Base-by-base conservation (phyloP, 2,888 invertebrate species). In the Anoncus sp. region DNA sequence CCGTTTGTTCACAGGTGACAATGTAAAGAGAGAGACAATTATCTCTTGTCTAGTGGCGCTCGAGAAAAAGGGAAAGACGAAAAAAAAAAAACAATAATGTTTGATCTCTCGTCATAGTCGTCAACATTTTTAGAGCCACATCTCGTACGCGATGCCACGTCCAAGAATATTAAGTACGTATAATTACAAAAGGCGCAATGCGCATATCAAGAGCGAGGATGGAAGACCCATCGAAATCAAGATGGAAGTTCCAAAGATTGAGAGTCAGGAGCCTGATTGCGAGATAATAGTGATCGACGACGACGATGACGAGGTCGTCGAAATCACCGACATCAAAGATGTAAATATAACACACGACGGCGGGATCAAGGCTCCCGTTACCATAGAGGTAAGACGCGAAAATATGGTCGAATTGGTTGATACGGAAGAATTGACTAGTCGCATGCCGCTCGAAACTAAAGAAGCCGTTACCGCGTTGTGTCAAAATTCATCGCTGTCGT, bases 71-170 rank as follows among this genome's bases (percentile, higher is more conserved):
- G 14, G 35, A 18, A 35, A 22, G 10, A 20, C n/a, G 16, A 7
- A n/a, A 2, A 18, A 49, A 31, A n/a, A n/a, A n/a, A n/a, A n/a
- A n/a, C n/a, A n/a, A n/a, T n/a, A 7, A 20, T 14, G 10, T 22
- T 10, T 18, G 22, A 0, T n/a, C 10, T 55, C 31, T n/a, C 16
- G 12, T 7, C 0, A 22, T 20, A 31, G 27, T 67, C 12, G 0
- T n/a, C 10, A 49, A 22, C 35, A 24, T 38, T 12, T 40, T 51
- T 9, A 10, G 12, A n/a, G n/a, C n/a, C n/a, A n/a, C n/a, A n/a
- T n/a, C n/a, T n/a, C n/a, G n/a, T n/a, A n/a, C n/a, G n/a, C n/a
- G 9, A 74, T 72, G 73, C 27, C 59, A 14, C 74, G 59, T 31
- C 57, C 74, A n/a, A 22, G 77, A 43, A 77, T 74, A 27, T 51